Base-by-base conservation (phyloP, 2,113 vertebrate species). In the Tachuris rubrigastra region DNA sequence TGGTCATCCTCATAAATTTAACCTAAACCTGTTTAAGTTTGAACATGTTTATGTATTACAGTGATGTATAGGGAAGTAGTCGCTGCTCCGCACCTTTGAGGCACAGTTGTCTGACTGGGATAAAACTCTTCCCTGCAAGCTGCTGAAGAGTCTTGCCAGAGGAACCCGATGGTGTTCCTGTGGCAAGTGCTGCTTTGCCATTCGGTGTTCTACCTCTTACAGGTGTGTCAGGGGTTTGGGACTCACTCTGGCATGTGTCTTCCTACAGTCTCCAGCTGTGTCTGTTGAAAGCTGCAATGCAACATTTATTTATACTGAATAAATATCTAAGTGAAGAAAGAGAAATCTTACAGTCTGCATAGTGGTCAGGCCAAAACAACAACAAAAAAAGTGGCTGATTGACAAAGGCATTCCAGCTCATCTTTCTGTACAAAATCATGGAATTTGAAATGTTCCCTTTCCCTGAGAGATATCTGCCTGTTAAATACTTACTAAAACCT, bases 31-130 rank as follows among this genome's bases (percentile, higher is more conserved):
- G 41, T 7, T 15, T 41, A 49, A 62, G 46, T 30, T 18, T 37
- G 94, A 85, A 75, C 53, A 60, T 5, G 47, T 4, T 28, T 11
- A 9, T 1, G 12, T 23, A 23, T 10, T 14, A 39, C 0, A 78
- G 39, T 0, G 1, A 77, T 17, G 42, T 13, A 58, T 0, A 85
- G 41, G 76, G 44, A 80, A 92, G 74, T 2, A n/a, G 42, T 18
- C 6, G 12, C 35, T 73, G 63, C 69, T 74, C 28, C 59, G 4
- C 98, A 99, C 98, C 98, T 98, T 98, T 12, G 98, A 98, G 56
- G 97, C 97, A 9, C 84, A 97, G 85, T 80, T 93, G n/a, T 97
- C 93, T 39, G 97, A 93, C 18, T 94, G 94, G 24, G 96, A 95
- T 82, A 97, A 97, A 33, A 98, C 97, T 2, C 66, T 97, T 67